Evolutionary conservation across 2,113 vertebrate species (phyloP).

Genomic region (Macaca nemestrina): DNA sequence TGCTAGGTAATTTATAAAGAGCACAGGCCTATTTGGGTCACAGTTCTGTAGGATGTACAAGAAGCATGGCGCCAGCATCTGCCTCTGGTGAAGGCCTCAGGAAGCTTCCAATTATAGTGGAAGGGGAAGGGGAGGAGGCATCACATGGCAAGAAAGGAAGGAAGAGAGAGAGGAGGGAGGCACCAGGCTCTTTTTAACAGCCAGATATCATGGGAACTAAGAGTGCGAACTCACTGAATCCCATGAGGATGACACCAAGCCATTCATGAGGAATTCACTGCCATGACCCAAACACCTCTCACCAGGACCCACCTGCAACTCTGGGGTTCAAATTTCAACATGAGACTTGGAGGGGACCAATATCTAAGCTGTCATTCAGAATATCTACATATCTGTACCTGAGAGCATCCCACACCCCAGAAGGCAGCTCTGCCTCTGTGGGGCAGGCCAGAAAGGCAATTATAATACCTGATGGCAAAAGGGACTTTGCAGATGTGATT

Average conservation of each 20-base stretch:
- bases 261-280: not conserved
- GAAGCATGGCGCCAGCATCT: not conserved
- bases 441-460: not conserved
- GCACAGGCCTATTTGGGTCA: not conserved
- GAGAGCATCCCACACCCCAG: not conserved
- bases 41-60: not conserved
- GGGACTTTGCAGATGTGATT: not conserved
- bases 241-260: not conserved
- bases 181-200: not conserved
- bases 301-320: not conserved
- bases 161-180: not conserved
- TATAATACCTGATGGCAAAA: not conserved
- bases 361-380: not conserved
- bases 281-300: not conserved
- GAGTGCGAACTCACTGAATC: not conserved
- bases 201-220: not conserved
- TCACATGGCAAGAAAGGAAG: not conserved
- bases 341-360: not conserved
- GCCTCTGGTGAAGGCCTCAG: not conserved
- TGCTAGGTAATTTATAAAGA: not conserved
- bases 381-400: not conserved
- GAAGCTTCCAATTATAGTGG: not conserved
- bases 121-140: not conserved
- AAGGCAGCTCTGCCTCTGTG: not conserved
- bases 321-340: not conserved